Evolutionary conservation across 2,113 vertebrate species (phyloP).

Genomic region (Oreamnos americanus): DNA sequence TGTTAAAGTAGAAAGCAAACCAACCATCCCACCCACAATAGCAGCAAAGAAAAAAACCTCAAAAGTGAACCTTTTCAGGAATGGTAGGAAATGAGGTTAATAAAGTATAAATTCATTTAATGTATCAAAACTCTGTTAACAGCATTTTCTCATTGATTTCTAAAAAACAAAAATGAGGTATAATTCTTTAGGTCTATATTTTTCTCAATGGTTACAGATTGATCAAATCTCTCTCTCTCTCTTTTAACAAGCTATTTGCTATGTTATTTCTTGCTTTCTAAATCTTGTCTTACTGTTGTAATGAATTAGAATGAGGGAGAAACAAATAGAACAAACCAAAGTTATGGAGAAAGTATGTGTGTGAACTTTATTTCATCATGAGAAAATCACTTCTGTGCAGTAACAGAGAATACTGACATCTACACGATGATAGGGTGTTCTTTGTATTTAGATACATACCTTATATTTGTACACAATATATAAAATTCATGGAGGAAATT

Average conservation of each 20-base stretch:
- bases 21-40: background rate
- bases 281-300: slow-evolving; percentile 45
- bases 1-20: slow-evolving; percentile 27
- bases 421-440: slow-evolving; percentile 57
- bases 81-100: slow-evolving; percentile 21
- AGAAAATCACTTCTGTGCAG: slow-evolving; percentile 70
- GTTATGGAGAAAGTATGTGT: slow-evolving; percentile 73
- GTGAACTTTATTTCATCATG: slow-evolving; percentile 78
- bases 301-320: slow-evolving; percentile 58
- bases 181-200: background rate
- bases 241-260: background rate
- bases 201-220: slow-evolving; percentile 14
- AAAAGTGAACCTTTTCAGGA: slow-evolving; percentile 23
- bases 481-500: slow-evolving; percentile 72
- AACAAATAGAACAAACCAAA: slow-evolving; percentile 75
- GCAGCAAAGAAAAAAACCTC: background rate
- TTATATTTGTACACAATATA: slow-evolving; percentile 75
- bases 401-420: slow-evolving; percentile 69
- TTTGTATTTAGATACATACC: slow-evolving; percentile 69
- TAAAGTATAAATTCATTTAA: slow-evolving; percentile 7
- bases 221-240: background rate
- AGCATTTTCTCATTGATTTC: slow-evolving; percentile 9
- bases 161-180: background rate
- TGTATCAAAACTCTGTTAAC: background rate
- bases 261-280: slow-evolving; percentile 31